phyloP scores from a whole-genome alignment of 1,140 invertebrate genomes.

The Diachasmimorpha longicaudata region DNA sequence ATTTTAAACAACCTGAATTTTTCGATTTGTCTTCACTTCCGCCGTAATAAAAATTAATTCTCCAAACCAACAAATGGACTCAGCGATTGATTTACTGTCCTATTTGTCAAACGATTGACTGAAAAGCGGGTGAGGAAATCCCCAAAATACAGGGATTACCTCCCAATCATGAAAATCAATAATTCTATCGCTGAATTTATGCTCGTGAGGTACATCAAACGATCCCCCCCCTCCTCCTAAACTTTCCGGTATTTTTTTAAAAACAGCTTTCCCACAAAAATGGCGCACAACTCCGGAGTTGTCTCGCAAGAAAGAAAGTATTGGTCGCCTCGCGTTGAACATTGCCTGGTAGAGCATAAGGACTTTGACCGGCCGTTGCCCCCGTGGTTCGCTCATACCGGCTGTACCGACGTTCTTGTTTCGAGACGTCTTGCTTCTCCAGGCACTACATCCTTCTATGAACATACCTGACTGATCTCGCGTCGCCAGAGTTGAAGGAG shows the following conservation, averaged over 20 bases:
- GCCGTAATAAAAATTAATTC: too few species aligned
- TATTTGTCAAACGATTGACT: too few species aligned
- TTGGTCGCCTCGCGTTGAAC: not conserved
- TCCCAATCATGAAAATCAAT: too few species aligned
- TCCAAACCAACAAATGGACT: too few species aligned
- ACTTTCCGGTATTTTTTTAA: not conserved
- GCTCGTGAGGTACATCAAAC: too few species aligned
- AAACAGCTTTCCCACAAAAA: not conserved
- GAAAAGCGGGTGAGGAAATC: too few species aligned
- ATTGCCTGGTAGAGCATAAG: conserved; percentile 34
- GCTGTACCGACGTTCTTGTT: conserved; percentile 21
- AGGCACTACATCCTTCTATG: not conserved
- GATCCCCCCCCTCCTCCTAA: too few species aligned
- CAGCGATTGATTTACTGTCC: too few species aligned
- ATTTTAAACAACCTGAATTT: too few species aligned
- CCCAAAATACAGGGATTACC: too few species aligned
- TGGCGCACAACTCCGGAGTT: not conserved
- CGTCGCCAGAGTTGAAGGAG: not conserved
- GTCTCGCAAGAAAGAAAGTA: conserved; percentile 7
- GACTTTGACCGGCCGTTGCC: conserved; percentile 61
- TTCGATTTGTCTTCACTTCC: too few species aligned
- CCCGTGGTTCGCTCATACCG: conserved; percentile 26
- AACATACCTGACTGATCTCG: not conserved
- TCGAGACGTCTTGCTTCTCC: not conserved
- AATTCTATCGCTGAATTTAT: too few species aligned